These are phyloP conservation scores for Ariolimax columbianus DNA, from an alignment of 2,888 invertebrate species.

Conservation along the genomic window DNA sequence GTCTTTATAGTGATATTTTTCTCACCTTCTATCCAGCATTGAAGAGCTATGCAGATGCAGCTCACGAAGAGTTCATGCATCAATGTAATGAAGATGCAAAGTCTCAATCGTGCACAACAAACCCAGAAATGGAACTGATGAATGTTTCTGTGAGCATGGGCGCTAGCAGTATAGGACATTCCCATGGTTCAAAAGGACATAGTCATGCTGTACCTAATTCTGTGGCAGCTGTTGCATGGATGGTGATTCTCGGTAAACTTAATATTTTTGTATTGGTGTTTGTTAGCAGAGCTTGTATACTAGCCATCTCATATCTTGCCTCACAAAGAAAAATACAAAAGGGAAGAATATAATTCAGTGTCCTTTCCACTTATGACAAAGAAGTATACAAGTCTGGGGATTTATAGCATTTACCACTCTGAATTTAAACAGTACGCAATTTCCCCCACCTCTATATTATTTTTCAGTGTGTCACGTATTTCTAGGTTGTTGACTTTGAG, in stretches of 20 bases:
- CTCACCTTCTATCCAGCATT: conserved; percentile 39
- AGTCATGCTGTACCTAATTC: conserved; percentile 81
- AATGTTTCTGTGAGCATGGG: background rate
- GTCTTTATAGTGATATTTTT: too few relatives aligned
- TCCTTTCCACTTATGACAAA: too few relatives aligned
- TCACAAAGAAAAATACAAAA: too few relatives aligned
- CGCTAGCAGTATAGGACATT: conserved; percentile 35
- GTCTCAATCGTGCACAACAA: background rate
- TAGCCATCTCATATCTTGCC: too few relatives aligned
- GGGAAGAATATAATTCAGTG: too few relatives aligned
- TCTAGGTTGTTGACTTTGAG: too few relatives aligned
- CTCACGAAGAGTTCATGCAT: conserved; percentile 54
- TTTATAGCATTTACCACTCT: too few relatives aligned
- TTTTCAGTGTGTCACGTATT: too few relatives aligned
- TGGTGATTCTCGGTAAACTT: conserved; percentile 90
- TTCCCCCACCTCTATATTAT: too few relatives aligned
- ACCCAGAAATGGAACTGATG: conserved; percentile 25
- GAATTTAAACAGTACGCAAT: too few relatives aligned
- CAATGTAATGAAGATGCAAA: conserved; percentile 48
- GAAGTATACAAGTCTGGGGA: too few relatives aligned
- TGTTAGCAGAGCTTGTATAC: background rate
- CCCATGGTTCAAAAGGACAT: conserved; percentile 60
- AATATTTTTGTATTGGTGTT: background rate
- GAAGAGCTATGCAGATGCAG: conserved; percentile 54
- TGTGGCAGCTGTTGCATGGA: conserved; percentile 93